Evolutionary conservation across 1,140 invertebrate genomes (phyloP).

Genomic region (Pectinophora gossypiella): DNA sequence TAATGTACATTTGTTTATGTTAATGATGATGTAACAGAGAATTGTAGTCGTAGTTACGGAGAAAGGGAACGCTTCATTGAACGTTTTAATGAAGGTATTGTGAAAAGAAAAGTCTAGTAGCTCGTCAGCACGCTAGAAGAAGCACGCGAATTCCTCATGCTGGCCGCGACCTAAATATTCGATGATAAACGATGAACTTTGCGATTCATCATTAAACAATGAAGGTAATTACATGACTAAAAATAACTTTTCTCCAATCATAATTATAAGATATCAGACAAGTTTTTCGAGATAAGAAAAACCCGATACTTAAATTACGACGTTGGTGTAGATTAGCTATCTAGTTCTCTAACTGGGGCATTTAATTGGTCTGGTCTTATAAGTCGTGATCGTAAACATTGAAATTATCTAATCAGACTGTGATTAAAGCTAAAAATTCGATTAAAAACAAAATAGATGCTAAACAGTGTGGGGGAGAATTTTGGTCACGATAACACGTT

Average conservation of each 20-base stretch:
- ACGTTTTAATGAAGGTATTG: slow-evolving; percentile 1
- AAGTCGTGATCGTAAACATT: neutral
- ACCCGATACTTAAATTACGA: neutral
- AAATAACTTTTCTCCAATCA: too few species aligned
- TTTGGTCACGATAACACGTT: too few species aligned
- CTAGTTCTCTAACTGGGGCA: neutral
- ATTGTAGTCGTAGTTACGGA: neutral
- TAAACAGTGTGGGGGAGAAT: too few species aligned
- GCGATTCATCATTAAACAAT: neutral
- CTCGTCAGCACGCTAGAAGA: neutral
- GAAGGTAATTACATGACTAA: neutral
- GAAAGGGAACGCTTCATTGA: slow-evolving; percentile 3
- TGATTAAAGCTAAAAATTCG: neutral
- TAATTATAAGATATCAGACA: neutral
- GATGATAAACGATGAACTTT: neutral
- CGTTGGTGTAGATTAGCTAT: neutral
- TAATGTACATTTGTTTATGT: slow-evolving; percentile 1
- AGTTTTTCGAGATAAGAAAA: neutral
- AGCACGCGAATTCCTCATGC: neutral
- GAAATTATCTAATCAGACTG: neutral
- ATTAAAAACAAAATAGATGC: too few species aligned
- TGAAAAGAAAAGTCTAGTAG: neutral
- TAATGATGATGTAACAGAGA: neutral
- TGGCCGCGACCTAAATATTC: neutral
- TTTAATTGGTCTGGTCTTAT: neutral